Percentiles rank a stretch among this genome's conserved stretches.
Evolutionary conservation across 2,888 invertebrate genomes (phyloP).

Genomic region (Nomada hirtipes): DNA sequence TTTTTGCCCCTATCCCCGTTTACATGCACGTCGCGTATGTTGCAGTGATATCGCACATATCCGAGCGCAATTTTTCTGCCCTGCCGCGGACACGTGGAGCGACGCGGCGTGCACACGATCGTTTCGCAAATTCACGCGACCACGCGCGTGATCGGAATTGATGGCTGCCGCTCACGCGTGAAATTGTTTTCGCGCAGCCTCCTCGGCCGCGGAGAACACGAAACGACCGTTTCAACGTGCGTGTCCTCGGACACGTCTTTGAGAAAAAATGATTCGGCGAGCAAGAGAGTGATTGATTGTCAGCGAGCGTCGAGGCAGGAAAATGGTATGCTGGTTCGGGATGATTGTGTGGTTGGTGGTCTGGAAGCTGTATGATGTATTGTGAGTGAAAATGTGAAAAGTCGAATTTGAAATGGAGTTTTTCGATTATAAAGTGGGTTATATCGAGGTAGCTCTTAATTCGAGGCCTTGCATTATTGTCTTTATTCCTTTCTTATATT

Average conservation of each 20-base stretch:
- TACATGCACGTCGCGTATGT: neutral
- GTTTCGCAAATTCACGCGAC: constrained; percentile 32
- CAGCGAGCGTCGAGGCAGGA: neutral
- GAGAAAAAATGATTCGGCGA: constrained; percentile 5
- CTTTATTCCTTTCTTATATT: too few species aligned
- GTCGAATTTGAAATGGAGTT: too few species aligned
- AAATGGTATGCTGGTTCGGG: neutral
- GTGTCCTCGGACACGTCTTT: neutral
- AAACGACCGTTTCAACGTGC: neutral
- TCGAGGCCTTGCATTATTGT: too few species aligned
- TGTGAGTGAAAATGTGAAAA: too few species aligned
- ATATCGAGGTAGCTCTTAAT: too few species aligned
- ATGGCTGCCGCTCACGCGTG: constrained; percentile 16
- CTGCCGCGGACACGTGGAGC: neutral
- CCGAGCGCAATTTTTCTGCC: neutral
- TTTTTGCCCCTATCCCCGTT: neutral
- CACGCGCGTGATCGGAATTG: constrained; percentile 28
- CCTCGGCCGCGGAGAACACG: neutral
- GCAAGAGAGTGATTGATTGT: constrained; percentile 14
- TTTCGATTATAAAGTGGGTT: too few species aligned
- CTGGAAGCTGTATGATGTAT: too few species aligned
- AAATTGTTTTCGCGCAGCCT: constrained; percentile 21
- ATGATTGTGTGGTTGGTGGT: neutral
- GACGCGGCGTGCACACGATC: neutral
- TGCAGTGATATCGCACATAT: constrained; percentile 5